A percentile compares a stretch with the other conserved stretches of the same genome.
phyloP scores from a whole-genome alignment of 2,113 vertebrate species.

The Hippocampus mohnikei region DNA sequence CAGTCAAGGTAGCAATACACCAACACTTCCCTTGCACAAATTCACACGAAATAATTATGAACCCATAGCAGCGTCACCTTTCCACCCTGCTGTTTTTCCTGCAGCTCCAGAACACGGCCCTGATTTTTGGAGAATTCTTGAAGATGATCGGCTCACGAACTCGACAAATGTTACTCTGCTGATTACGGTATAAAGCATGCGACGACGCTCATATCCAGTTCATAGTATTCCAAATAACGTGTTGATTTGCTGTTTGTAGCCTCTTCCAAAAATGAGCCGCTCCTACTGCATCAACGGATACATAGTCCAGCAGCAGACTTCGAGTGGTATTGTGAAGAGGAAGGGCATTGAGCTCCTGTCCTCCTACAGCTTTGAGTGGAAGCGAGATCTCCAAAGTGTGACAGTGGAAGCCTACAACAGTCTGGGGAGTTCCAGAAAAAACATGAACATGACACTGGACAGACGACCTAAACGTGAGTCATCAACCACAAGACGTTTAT shows the following conservation, averaged over 20 bases:
- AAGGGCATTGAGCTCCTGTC: conserved; percentile 64
- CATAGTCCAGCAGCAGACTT: conserved; percentile 64
- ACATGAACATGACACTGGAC: conserved; percentile 83
- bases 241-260: conserved; percentile 60
- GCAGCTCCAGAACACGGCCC: conserved; percentile 84
- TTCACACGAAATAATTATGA: neutral
- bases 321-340: conserved; percentile 56
- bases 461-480: conserved; percentile 72
- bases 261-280: conserved; percentile 52
- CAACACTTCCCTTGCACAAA: neutral
- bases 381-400: conserved; percentile 71
- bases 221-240: neutral
- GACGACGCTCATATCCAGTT: neutral
- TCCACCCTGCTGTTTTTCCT: conserved; percentile 30
- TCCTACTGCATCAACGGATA: conserved; percentile 81
- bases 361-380: conserved; percentile 78
- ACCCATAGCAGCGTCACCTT: neutral
- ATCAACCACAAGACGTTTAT: neutral
- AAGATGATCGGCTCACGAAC: conserved; percentile 64
- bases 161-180: conserved; percentile 81
- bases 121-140: conserved; percentile 83
- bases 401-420: conserved; percentile 83
- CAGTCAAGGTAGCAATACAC: conserved; percentile 73
- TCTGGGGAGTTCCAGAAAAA: conserved; percentile 77
- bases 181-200: conserved; percentile 78